phyloP scores from a whole-genome alignment of 2,113 vertebrate species.

The Brevimyrus niger region DNA sequence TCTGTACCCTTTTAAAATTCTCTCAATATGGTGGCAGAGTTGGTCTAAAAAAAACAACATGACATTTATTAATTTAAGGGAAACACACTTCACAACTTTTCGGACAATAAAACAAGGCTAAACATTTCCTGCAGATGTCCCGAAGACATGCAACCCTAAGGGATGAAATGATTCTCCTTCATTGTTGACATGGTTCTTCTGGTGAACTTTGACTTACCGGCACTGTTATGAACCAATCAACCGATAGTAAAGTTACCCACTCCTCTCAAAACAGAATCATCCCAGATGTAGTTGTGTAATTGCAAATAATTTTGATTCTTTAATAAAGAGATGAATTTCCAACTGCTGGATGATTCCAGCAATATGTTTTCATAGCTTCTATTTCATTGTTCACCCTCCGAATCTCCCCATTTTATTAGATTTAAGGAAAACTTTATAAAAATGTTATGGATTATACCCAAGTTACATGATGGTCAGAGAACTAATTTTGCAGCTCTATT shows the following conservation, averaged over 20 bases:
- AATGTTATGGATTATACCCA: background rate
- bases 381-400: slow-evolving; percentile 1
- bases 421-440: background rate
- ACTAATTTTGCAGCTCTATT: background rate
- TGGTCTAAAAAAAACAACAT: slow-evolving; percentile 35
- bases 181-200: slow-evolving; percentile 45
- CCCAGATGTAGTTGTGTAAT: slow-evolving; percentile 20
- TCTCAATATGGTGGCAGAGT: background rate
- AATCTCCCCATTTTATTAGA: background rate
- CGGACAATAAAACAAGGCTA: slow-evolving; percentile 44
- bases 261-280: background rate
- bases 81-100: slow-evolving; percentile 49
- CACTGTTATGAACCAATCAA: slow-evolving; percentile 42
- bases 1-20: background rate
- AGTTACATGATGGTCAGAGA: background rate
- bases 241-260: slow-evolving; percentile 40
- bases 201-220: slow-evolving; percentile 46
- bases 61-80: slow-evolving; percentile 35
- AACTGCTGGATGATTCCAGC: background rate
- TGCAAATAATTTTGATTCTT: slow-evolving; percentile 15
- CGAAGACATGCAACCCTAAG: slow-evolving; percentile 29
- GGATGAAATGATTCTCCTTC: slow-evolving; percentile 34
- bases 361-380: background rate
- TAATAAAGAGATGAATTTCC: slow-evolving; percentile 7
- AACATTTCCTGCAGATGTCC: background rate